Evolutionary conservation across 2,888 invertebrate genomes (phyloP).

Genomic region (Drosophila borealis): DNA sequence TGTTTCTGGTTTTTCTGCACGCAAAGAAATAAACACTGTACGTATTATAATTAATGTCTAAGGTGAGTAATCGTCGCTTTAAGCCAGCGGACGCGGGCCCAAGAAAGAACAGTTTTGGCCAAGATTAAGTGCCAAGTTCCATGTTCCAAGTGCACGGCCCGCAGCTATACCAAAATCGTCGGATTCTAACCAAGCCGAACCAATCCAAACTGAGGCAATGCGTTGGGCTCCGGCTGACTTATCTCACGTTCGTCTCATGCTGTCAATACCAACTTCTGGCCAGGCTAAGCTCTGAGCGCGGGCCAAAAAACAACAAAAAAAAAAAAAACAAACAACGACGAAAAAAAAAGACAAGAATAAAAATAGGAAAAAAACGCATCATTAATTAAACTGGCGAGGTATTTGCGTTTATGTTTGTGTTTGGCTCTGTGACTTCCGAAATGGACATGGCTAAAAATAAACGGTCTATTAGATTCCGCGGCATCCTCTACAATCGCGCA

Average conservation of each 20-base stretch:
- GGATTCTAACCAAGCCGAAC: conserved; percentile 7
- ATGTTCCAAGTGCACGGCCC: conserved; percentile 22
- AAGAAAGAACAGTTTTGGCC: conserved; percentile 16
- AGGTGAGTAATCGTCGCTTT: conserved; percentile 65
- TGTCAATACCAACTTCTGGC: conserved; percentile 35
- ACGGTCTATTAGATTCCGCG: conserved; percentile 50
- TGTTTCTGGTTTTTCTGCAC: conserved; percentile 6
- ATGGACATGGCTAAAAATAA: conserved; percentile 73
- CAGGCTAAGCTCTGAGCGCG: conserved; percentile 21
- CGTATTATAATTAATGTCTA: conserved; percentile 67
- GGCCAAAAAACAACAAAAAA: conserved; percentile 13
- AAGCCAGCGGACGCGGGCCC: not conserved
- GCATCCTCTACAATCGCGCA: conserved; percentile 50
- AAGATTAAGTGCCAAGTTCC: conserved; percentile 26
- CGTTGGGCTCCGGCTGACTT: conserved; percentile 26
- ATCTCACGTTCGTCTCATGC: conserved; percentile 33
- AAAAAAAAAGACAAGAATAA: conserved; percentile 5
- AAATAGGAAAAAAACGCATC: conserved; percentile 54
- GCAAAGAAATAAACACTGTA: conserved; percentile 26
- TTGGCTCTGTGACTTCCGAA: conserved; percentile 67
- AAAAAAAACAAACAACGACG: not conserved
- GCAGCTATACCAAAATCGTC: conserved; percentile 26
- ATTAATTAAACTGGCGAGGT: conserved; percentile 67
- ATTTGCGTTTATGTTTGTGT: conserved; percentile 32
- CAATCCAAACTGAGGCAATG: conserved; percentile 2